These are phyloP conservation scores for Drosophila pseudotalamancana DNA, from an alignment of 2,888 invertebrate genomes.

Conservation along the genomic window DNA sequence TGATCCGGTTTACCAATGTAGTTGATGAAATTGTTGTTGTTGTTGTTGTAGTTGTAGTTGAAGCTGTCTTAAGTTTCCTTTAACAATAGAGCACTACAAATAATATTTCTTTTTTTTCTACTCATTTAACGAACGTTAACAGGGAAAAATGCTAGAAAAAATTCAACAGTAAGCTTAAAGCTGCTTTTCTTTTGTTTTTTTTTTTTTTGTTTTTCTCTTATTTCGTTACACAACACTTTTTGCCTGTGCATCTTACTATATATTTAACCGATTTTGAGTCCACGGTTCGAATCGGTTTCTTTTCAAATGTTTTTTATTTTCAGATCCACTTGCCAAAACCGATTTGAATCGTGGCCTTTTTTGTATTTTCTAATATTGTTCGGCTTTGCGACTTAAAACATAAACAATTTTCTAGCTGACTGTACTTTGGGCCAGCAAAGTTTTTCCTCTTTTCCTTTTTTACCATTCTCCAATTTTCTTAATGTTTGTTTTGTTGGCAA, in stretches of 20 bases:
- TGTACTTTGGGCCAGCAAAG: constrained; percentile 50
- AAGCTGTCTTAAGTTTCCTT: constrained; percentile 35
- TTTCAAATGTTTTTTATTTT: not conserved
- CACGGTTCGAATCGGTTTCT: constrained; percentile 11
- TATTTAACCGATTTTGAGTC: constrained; percentile 24
- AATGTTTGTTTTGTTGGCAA: constrained; percentile 16
- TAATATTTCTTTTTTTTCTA: constrained; percentile 46
- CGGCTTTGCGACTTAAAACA: constrained; percentile 40
- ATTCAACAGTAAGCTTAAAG: constrained; percentile 75
- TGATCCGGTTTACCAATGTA: constrained; percentile 54
- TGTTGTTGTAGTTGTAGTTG: constrained; percentile 13
- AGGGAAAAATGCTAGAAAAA: constrained; percentile 63
- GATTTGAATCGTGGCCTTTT: constrained; percentile 6
- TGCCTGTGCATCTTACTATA: constrained; percentile 21
- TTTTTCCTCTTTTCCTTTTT: constrained; percentile 10
- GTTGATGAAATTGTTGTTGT: constrained; percentile 29
- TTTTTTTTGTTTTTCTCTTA: constrained; percentile 26
- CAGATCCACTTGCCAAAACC: constrained; percentile 22
- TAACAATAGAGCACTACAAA: constrained; percentile 62
- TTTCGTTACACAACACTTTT: constrained; percentile 26
- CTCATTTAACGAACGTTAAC: constrained; percentile 71
- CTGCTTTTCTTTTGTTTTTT: constrained; percentile 41
- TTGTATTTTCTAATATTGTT: constrained; percentile 7
- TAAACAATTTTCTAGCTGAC: constrained; percentile 54
- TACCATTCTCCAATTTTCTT: not conserved